phyloP scores from a whole-genome alignment of 2,888 invertebrate species.

The Rhimphoctona megacephalus region DNA sequence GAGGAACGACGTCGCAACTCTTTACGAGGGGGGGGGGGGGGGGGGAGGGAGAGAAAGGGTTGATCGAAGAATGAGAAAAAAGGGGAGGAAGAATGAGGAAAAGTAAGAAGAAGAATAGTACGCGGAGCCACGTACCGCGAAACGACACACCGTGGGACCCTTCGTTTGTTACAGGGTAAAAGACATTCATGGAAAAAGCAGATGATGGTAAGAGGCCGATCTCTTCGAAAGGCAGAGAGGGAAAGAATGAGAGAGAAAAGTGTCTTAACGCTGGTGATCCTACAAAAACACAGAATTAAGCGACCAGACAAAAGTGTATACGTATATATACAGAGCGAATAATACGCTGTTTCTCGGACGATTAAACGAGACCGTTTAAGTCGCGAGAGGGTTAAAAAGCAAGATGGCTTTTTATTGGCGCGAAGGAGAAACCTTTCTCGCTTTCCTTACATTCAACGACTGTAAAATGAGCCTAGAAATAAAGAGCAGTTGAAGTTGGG shows the following conservation, averaged over 20 bases:
- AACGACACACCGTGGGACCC: constrained; percentile 71
- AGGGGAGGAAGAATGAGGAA: constrained; percentile 2
- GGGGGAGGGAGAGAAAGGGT: constrained; percentile 13
- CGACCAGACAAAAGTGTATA: constrained; percentile 46
- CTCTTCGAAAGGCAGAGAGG: constrained; percentile 32
- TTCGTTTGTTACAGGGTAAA: constrained; percentile 60
- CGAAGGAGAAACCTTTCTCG: constrained; percentile 72
- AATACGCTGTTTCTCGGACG: constrained; percentile 69
- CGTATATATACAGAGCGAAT: constrained; percentile 16
- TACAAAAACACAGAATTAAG: constrained; percentile 62
- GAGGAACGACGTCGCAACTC: constrained; percentile 25
- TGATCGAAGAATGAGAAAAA: constrained; percentile 5
- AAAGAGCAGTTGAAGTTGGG: constrained; percentile 1
- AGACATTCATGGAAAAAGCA: constrained; percentile 45
- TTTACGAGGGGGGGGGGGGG: constrained; percentile 6
- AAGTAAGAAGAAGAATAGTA: constrained; percentile 44
- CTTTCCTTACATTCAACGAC: constrained; percentile 82
- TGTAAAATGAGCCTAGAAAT: constrained; percentile 80
- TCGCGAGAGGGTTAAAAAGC: constrained; percentile 82
- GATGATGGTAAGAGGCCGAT: constrained; percentile 55
- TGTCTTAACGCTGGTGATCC: constrained; percentile 53
- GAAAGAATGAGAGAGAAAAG: constrained; percentile 31
- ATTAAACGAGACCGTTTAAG: constrained; percentile 81
- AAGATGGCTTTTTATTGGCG: constrained; percentile 84
- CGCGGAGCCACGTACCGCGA: constrained; percentile 65